A percentile compares a stretch with the other conserved stretches of the same genome.
These are phyloP conservation scores for Teleogryllus oceanicus DNA, from an alignment of 2,888 invertebrate genomes.

Conservation along the genomic window DNA sequence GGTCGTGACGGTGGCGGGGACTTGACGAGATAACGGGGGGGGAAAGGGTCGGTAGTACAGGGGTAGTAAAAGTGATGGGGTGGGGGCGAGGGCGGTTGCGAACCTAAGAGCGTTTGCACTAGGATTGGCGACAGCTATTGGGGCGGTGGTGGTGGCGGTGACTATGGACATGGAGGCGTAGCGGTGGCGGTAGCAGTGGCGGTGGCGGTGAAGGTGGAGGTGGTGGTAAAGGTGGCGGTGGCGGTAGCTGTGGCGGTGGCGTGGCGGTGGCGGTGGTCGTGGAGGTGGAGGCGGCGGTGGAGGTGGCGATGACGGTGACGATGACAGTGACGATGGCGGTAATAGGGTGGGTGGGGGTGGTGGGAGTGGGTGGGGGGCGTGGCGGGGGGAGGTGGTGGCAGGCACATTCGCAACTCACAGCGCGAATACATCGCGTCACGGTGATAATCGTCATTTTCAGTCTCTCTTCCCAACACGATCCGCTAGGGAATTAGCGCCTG, in stretches of 20 bases:
- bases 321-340: neutral
- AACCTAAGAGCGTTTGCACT: neutral
- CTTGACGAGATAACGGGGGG: neutral
- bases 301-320: neutral
- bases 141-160: neutral
- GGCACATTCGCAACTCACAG: too few relatives aligned
- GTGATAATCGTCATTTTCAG: too few relatives aligned
- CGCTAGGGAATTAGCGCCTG: too few relatives aligned
- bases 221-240: neutral
- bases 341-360: too few relatives aligned
- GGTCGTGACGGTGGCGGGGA: neutral
- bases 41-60: neutral
- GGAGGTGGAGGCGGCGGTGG: neutral
- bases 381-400: too few relatives aligned
- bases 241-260: neutral
- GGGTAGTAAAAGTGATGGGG: neutral
- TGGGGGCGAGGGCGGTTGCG: neutral
- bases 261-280: neutral
- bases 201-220: neutral
- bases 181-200: neutral
- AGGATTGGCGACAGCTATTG: neutral
- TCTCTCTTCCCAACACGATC: too few relatives aligned
- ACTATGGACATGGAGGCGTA: neutral
- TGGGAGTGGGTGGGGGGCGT: too few relatives aligned
- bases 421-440: too few relatives aligned